Percentiles rank a stretch among this genome's conserved stretches.
Evolutionary conservation across 2,113 vertebrate species (phyloP).

Genomic region (Procavia capensis): DNA sequence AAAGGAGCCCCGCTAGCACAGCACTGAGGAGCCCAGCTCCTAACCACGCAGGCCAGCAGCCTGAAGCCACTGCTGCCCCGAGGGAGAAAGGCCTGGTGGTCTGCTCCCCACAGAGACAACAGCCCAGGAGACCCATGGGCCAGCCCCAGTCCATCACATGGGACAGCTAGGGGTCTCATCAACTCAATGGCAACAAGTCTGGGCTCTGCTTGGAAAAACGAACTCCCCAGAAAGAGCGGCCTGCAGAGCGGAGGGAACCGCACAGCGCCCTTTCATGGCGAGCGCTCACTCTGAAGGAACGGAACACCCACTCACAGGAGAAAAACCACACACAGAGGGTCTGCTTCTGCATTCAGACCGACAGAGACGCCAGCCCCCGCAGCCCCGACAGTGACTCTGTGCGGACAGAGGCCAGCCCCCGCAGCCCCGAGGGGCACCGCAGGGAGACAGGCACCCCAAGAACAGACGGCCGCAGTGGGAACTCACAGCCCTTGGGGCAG

Average conservation of each 20-base stretch:
- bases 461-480: background rate
- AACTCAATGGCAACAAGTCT: too few species aligned
- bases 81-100: too few species aligned
- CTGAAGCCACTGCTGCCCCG: too few species aligned
- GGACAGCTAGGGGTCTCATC: too few species aligned
- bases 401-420: background rate
- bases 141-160: too few species aligned
- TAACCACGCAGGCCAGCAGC: too few species aligned
- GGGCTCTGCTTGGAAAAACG: too few species aligned
- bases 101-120: too few species aligned
- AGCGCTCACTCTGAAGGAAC: background rate
- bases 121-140: too few species aligned
- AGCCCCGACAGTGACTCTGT: background rate
- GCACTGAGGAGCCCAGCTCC: too few species aligned
- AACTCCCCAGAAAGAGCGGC: background rate
- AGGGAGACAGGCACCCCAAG: background rate
- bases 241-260: background rate
- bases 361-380: background rate
- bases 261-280: background rate
- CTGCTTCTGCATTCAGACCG: background rate
- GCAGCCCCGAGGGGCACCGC: background rate
- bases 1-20: too few species aligned
- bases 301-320: background rate
- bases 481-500: background rate
- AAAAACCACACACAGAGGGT: background rate